phyloP scores from a whole-genome alignment of 2,113 vertebrate genomes.

The Podarcis muralis region DNA sequence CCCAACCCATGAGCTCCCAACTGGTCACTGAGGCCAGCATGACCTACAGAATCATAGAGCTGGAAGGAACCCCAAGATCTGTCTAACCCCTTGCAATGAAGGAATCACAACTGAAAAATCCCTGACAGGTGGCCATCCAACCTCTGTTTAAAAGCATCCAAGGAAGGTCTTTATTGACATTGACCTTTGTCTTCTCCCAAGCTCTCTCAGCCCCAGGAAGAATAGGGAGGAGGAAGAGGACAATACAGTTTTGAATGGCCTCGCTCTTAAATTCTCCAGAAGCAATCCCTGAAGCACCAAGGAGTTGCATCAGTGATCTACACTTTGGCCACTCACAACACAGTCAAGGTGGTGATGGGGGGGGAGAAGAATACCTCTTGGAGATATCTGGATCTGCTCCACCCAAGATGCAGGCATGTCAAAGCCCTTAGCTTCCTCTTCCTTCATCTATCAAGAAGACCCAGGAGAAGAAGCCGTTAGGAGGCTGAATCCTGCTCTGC shows the following conservation, averaged over 20 bases:
- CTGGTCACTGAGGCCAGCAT: too few relatives aligned
- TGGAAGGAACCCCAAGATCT: too few relatives aligned
- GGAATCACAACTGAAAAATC: too few relatives aligned
- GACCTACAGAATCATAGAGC: too few relatives aligned
- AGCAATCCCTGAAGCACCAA: neutral
- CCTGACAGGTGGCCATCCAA: too few relatives aligned
- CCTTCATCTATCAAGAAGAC: constrained; percentile 65
- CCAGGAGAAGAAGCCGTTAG: neutral
- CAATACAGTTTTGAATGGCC: neutral
- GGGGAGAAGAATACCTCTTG: constrained; percentile 71
- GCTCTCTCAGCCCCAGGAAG: too few relatives aligned
- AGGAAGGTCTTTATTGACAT: too few relatives aligned
- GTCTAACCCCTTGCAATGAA: too few relatives aligned
- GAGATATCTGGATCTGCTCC: constrained; percentile 74
- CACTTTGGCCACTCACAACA: neutral
- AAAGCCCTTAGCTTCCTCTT: constrained; percentile 66
- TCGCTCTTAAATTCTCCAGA: neutral
- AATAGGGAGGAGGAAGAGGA: too few relatives aligned
- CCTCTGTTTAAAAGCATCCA: too few relatives aligned
- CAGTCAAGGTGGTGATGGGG: neutral
- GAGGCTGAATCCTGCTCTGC: neutral
- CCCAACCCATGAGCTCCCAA: too few relatives aligned
- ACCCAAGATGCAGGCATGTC: constrained; percentile 89
- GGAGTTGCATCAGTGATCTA: neutral
- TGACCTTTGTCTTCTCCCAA: too few relatives aligned